Evolutionary conservation across 2,888 invertebrate genomes (phyloP).

Genomic region (Troides helena): DNA sequence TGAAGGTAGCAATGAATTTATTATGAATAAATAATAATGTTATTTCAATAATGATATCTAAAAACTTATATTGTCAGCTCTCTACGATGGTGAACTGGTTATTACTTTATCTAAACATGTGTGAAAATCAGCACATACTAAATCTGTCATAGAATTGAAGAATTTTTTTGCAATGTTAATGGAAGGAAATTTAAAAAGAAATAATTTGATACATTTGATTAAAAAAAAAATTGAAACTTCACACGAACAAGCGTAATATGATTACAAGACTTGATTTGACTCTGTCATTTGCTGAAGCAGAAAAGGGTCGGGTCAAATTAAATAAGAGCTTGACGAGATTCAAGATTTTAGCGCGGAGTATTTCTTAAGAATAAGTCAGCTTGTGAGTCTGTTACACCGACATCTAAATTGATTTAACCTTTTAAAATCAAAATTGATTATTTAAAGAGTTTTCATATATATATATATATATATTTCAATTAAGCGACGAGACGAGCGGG

Average conservation of each 20-base stretch:
- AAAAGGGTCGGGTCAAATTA: slow-evolving; percentile 24
- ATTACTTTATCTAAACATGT: too few species aligned
- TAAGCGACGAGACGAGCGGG: too few species aligned
- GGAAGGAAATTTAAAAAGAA: background rate
- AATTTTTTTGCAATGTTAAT: background rate
- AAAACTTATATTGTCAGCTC: too few species aligned
- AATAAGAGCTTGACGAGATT: slow-evolving; percentile 26
- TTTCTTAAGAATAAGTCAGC: slow-evolving; percentile 14
- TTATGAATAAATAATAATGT: background rate
- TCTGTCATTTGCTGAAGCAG: slow-evolving; percentile 24
- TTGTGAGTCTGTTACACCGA: background rate
- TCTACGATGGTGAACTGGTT: too few species aligned
- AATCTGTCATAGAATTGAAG: too few species aligned
- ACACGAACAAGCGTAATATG: slow-evolving; percentile 15
- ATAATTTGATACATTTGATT: background rate
- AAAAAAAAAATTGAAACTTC: slow-evolving; percentile 12
- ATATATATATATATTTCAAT: too few species aligned
- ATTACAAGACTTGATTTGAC: slow-evolving; percentile 28
- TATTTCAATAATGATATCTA: too few species aligned
- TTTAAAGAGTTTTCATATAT: background rate
- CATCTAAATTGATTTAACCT: background rate
- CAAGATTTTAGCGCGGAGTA: slow-evolving; percentile 16
- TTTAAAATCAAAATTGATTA: background rate
- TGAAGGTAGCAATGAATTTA: background rate
- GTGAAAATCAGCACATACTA: too few species aligned